Evolutionary conservation across 2,797 vertebrate species (phyloP).

Genomic region (Alauda arvensis): DNA sequence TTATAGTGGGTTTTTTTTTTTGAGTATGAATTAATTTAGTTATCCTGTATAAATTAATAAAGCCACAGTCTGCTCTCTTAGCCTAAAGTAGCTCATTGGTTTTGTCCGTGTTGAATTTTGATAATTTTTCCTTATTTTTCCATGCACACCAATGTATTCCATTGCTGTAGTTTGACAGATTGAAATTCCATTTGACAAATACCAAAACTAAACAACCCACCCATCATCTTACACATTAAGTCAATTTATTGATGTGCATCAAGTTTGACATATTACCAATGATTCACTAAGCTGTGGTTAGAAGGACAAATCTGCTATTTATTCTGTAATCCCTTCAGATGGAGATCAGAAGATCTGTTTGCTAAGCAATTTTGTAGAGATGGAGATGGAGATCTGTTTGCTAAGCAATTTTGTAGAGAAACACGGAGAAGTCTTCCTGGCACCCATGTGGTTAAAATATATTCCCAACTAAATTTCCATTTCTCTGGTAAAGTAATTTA

Average conservation of each 20-base stretch:
- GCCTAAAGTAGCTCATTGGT: not conserved
- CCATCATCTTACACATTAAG: not conserved
- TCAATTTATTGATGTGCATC: not conserved
- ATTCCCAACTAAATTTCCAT: not conserved
- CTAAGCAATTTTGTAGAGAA: not conserved
- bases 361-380: not conserved
- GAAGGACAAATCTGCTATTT: conserved; percentile 40
- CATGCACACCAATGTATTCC: not conserved
- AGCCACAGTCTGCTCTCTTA: not conserved
- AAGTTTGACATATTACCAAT: not conserved
- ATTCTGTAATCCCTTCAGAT: conserved; percentile 34
- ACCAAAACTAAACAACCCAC: not conserved
- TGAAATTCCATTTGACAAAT: not conserved
- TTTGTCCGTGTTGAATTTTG: not conserved
- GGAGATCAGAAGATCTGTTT: conserved; percentile 19
- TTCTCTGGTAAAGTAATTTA: conserved; percentile 4
- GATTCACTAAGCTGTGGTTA: conserved; percentile 1
- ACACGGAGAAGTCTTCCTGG: not conserved
- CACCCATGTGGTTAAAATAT: conserved; percentile 21
- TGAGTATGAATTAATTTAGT: not conserved
- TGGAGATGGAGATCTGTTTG: conserved; percentile 16
- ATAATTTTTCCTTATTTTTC: not conserved
- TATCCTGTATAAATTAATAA: not conserved
- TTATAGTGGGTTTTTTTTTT: not conserved
- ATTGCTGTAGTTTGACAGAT: not conserved